Percentiles rank a stretch among this genome's conserved stretches.
These are phyloP conservation scores for Tetraneura akinire DNA, from an alignment of 1,140 invertebrate genomes.

Conservation along the genomic window DNA sequence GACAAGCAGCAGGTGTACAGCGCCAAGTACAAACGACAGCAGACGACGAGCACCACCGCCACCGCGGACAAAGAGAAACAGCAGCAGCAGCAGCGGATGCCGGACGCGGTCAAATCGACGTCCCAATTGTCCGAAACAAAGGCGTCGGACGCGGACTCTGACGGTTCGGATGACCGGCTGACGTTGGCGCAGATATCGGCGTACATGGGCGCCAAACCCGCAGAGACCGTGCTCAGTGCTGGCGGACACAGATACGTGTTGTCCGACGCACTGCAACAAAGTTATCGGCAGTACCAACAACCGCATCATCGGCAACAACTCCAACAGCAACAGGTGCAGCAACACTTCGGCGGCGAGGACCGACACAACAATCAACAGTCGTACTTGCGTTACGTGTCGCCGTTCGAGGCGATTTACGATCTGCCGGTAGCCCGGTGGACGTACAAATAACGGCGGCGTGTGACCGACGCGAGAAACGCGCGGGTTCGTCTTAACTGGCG, in stretches of 20 bases:
- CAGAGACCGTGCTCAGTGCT: constrained; percentile 29
- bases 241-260: constrained; percentile 39
- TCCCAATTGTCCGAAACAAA: background rate
- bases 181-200: constrained; percentile 39
- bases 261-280: constrained; percentile 23
- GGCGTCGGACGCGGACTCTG: constrained; percentile 4
- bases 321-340: background rate
- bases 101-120: background rate
- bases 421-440: constrained; percentile 26
- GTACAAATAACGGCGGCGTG: background rate
- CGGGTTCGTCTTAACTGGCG: too few species aligned
- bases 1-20: constrained; percentile 26
- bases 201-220: constrained; percentile 46
- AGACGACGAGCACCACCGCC: too few species aligned
- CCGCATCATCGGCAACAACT: background rate
- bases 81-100: background rate
- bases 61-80: background rate
- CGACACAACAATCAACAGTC: background rate
- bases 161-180: constrained; percentile 34
- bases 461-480: too few species aligned
- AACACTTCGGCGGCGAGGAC: background rate
- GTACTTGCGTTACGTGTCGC: constrained; percentile 41
- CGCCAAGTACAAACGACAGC: constrained; percentile 16
- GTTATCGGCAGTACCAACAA: background rate
- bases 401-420: constrained; percentile 36